phyloP scores from a whole-genome alignment of 1,140 invertebrate species.

The Drosophila arawakana region DNA sequence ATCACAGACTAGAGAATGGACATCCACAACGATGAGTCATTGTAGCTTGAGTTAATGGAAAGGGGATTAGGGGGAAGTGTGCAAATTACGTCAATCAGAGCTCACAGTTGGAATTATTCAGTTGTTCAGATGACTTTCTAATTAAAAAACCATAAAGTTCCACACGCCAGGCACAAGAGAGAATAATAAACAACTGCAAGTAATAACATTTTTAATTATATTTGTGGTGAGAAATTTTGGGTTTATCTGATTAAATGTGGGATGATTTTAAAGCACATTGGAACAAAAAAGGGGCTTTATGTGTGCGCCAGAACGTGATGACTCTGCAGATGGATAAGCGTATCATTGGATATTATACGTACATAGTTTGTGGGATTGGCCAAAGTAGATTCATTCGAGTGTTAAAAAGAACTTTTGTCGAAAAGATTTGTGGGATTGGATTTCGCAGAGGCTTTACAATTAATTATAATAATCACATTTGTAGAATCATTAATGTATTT shows the following conservation, averaged over 20 bases:
- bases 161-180: constrained; percentile 39
- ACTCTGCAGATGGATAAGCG: constrained; percentile 22
- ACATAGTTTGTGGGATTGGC: constrained; percentile 14
- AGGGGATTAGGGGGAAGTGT: constrained; percentile 1
- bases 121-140: constrained; percentile 48
- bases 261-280: constrained; percentile 20
- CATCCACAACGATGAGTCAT: constrained; percentile 44
- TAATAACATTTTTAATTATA: constrained; percentile 61
- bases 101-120: constrained; percentile 45
- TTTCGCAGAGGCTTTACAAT: constrained; percentile 46
- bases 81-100: constrained; percentile 52
- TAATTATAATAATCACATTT: constrained; percentile 36
- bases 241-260: constrained; percentile 38
- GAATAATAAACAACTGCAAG: constrained; percentile 48
- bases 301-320: constrained; percentile 33
- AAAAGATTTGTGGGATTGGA: constrained; percentile 51
- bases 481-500: constrained; percentile 52
- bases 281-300: neutral
- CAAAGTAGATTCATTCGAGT: neutral
- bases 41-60: neutral
- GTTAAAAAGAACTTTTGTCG: constrained; percentile 3
- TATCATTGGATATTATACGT: neutral
- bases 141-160: constrained; percentile 56
- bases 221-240: constrained; percentile 42
- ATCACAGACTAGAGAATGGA: constrained; percentile 45